A percentile compares a stretch with the other conserved stretches of the same genome.
phyloP scores from a whole-genome alignment of 2,113 vertebrate genomes.

The Calyptommatus sinebrachiatus region DNA sequence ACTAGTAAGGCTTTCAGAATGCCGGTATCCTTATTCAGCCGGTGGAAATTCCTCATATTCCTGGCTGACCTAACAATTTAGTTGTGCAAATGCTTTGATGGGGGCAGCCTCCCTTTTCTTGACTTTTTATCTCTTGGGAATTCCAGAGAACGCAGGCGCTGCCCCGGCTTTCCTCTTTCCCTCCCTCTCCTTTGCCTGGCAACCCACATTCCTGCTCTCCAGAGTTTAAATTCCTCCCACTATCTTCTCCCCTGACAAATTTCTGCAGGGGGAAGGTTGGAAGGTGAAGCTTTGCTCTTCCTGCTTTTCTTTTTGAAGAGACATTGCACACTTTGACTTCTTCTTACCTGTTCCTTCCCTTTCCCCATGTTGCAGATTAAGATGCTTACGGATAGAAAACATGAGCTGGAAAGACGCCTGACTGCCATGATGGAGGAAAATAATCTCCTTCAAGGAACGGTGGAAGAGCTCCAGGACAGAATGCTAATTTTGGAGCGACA shows the following conservation, averaged over 20 bases:
- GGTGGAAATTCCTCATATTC: background rate
- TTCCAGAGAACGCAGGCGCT: constrained; percentile 33
- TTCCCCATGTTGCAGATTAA: constrained; percentile 81
- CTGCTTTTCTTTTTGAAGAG: background rate
- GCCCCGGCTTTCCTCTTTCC: constrained; percentile 24
- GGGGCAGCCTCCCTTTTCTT: constrained; percentile 3
- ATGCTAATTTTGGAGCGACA: constrained; percentile 87
- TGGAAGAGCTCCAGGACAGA: constrained; percentile 88
- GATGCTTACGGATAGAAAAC: constrained; percentile 92
- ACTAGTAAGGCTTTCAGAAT: background rate
- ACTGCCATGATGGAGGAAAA: constrained; percentile 89
- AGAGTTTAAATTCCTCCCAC: constrained; percentile 46
- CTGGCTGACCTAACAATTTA: background rate
- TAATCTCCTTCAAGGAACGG: constrained; percentile 85
- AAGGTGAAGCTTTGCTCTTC: constrained; percentile 26
- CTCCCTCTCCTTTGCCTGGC: constrained; percentile 57
- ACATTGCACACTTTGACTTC: background rate
- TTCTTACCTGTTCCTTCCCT: background rate
- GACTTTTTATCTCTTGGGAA: constrained; percentile 45
- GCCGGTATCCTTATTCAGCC: background rate
- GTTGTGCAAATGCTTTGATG: background rate
- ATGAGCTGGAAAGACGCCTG: constrained; percentile 88
- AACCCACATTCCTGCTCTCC: constrained; percentile 51
- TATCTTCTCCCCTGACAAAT: background rate
- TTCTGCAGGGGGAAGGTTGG: constrained; percentile 24